Conservation (phyloP, 92 coral and sea anemone species). For the Zoanthus sansibaricus region DNA sequence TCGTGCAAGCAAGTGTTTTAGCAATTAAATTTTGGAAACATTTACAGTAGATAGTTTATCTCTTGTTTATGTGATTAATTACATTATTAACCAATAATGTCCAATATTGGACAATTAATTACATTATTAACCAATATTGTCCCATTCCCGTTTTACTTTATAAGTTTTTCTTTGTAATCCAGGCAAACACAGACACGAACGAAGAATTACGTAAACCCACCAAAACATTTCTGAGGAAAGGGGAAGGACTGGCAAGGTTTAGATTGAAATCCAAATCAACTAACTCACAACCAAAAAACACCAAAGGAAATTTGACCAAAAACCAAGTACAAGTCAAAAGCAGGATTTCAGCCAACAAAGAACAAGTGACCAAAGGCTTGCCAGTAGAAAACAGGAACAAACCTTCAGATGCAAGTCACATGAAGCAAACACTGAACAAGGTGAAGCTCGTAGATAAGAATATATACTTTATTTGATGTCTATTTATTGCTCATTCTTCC, state of each 20-base stretch:
- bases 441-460: not conserved
- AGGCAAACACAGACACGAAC: no score
- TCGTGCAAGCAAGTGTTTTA: no score
- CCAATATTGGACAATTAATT: no score
- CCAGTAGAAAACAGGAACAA: conserved; percentile 15
- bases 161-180: no score
- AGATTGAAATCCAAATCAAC: conserved; percentile 63
- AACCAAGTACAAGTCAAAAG: not conserved
- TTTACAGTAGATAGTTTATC: no score
- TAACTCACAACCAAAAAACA: conserved; percentile 26
- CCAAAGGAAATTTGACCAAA: conserved; percentile 9
- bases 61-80: no score
- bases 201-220: conserved; percentile 61
- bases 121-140: no score
- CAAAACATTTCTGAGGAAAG: conserved; percentile 88
- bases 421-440: conserved; percentile 50
- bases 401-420: conserved; percentile 12
- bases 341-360: not conserved
- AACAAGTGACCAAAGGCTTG: conserved; percentile 5
- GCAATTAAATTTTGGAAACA: no score
- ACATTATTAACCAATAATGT: no score
- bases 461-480: not conserved
- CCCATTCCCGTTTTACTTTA: no score
- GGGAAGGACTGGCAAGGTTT: conserved; percentile 94
- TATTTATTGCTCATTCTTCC: no score